Evolutionary conservation across 2,113 vertebrate species (phyloP).

Genomic region (Microcebus lehilahytsara): DNA sequence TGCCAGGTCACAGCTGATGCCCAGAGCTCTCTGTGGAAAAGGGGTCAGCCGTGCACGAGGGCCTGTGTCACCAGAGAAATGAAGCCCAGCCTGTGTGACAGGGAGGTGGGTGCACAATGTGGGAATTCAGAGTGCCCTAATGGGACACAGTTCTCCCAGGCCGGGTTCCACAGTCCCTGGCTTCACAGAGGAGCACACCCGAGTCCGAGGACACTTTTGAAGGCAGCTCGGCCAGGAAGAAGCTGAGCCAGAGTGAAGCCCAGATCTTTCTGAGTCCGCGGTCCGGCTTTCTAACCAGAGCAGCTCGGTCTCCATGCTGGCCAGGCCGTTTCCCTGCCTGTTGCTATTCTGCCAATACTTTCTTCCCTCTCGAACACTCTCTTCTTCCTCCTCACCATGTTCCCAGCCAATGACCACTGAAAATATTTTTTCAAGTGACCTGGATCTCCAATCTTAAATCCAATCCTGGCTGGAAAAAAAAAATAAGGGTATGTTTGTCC

Average conservation of each 20-base stretch:
- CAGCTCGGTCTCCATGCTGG: accelerated
- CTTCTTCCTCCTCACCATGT: neutral
- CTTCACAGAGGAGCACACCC: neutral
- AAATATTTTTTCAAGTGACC: neutral
- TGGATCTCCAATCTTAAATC: neutral
- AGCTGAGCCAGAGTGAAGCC: neutral
- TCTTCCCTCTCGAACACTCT: too few species aligned
- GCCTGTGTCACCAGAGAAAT: neutral
- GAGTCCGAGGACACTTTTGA: neutral
- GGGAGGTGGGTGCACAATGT: neutral
- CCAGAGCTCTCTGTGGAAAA: neutral
- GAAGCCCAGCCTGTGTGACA: neutral
- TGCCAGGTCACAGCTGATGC: neutral
- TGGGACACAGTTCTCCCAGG: neutral
- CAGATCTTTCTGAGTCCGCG: neutral
- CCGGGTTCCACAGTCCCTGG: neutral
- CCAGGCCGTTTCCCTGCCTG: accelerated
- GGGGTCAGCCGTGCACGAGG: neutral
- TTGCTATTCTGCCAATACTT: neutral
- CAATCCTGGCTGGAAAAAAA: neutral
- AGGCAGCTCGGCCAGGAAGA: neutral
- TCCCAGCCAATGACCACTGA: neutral
- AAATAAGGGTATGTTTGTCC: neutral
- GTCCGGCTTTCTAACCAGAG: too few species aligned
- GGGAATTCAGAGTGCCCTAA: neutral